A percentile compares a stretch with the other conserved stretches of the same genome.
Conservation (phyloP, 92 coral and sea anemone species). For the Meandrina meandrites region DNA sequence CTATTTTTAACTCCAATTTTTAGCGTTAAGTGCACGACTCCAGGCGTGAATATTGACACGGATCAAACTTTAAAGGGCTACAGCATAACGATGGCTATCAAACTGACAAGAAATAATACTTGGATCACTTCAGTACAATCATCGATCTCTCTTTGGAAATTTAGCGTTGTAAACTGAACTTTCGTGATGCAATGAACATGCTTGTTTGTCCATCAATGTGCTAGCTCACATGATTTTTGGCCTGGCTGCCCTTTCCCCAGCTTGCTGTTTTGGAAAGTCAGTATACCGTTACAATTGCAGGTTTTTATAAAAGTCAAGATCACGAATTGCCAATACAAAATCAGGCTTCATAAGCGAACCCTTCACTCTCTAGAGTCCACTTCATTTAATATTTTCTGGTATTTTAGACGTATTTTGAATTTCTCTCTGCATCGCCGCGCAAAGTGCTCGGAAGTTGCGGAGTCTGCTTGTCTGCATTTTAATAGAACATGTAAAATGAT, state of each 20-base stretch:
- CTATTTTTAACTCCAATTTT: neutral
- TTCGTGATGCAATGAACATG: neutral
- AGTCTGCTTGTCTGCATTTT: slow-evolving; percentile 23
- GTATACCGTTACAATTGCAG: neutral
- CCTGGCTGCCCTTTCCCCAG: neutral
- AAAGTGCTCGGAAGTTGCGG: slow-evolving; percentile 34
- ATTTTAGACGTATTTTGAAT: slow-evolving; percentile 21
- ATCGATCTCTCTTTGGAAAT: neutral
- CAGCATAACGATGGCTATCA: neutral
- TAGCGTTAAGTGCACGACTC: neutral
- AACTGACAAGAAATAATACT: neutral
- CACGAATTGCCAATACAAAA: no score
- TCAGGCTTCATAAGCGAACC: neutral
- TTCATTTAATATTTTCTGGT: neutral
- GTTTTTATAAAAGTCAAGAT: neutral
- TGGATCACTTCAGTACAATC: neutral
- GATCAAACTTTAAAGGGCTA: neutral
- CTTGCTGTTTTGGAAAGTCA: neutral
- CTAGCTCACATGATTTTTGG: neutral
- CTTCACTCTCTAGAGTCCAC: neutral
- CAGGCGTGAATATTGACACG: neutral
- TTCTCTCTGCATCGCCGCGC: slow-evolving; percentile 9
- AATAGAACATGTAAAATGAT: neutral
- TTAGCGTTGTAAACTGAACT: neutral
- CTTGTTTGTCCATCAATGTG: neutral